Base-by-base conservation (phyloP, 2,797 vertebrate species). In the Cyclopterus lumpus region DNA sequence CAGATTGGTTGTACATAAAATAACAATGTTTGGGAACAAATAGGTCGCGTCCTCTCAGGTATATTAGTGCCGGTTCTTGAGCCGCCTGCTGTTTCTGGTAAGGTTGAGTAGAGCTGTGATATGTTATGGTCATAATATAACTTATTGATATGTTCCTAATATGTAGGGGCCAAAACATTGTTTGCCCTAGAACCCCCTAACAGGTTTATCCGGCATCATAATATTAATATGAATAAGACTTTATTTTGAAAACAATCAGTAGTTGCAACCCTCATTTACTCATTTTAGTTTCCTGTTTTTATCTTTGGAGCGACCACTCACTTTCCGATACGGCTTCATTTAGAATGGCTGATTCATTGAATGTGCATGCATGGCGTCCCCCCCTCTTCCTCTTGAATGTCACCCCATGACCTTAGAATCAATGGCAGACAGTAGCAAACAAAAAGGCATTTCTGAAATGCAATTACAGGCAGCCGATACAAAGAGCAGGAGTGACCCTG, bases 381-480 rank as follows among this genome's bases (percentile, higher is more conserved):
- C 51, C 71, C 81, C 69, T 46, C 59, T 64, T 82, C 76, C 93
- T 92, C 44, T 92, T 92, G 93, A 88, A 91, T 90, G 85, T 91
- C 9, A 30, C 91, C 88, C 92, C 91, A 92, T 95, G 94, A 90
- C 94, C 94, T 93, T 86, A 92, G 95, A 97, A 97, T 96, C 95
- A 96, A 96, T 97, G 94, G 71, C 85, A 89, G 93, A 93, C 93
- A 95, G 94, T 95, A 94, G 91, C 91, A 93, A 96, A 95, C 91
- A 89, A 93, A 91, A 88, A 90, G 91, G 83, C 91, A 90, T 95
- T 95, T 95, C 93, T 95, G 93, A 96, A 96, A 96, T 92, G 91
- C 93, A 96, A 95, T 96, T 94, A 95, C 92, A 70, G 91, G 84
- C 93, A 90, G 93, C 94, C 93, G 94, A 94, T 93, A 93, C 82